These are phyloP conservation scores for Aphelenchoides avenae DNA, from an alignment of 1,140 invertebrate genomes.

Conservation along the genomic window DNA sequence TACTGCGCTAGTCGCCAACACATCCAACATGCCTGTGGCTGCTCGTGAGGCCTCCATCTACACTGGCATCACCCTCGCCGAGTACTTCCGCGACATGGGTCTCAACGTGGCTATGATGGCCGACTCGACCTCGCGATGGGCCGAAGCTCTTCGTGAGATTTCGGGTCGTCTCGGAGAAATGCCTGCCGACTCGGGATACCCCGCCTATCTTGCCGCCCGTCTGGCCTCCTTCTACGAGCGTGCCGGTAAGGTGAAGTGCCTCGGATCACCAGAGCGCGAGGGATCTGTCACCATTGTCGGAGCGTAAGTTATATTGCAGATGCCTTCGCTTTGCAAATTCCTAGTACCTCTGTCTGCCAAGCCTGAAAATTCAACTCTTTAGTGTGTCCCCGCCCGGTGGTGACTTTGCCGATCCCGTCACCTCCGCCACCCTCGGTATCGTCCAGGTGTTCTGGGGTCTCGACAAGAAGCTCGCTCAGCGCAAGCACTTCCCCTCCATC, in stretches of 20 bases:
- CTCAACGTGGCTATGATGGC: conserved; percentile 99
- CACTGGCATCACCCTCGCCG: conserved; percentile 68
- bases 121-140: conserved; percentile 99
- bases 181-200: conserved; percentile 94
- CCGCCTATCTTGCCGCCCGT: conserved; percentile 82
- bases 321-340: too few relatives aligned
- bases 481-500: conserved; percentile 99
- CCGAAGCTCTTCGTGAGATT: conserved; percentile 98
- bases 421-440: conserved; percentile 95
- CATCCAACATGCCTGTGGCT: conserved; percentile 99
- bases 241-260: conserved; percentile 89
- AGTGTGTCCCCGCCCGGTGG: conserved; percentile 95
- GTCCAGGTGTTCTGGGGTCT: conserved; percentile 99
- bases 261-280: conserved; percentile 95
- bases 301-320: conserved; percentile 65
- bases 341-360: too few relatives aligned
- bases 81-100: conserved; percentile 79
- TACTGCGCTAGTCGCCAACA: conserved; percentile 96
- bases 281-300: conserved; percentile 98
- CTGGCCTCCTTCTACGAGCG: conserved; percentile 98
- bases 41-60: conserved; percentile 99
- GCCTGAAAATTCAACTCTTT: too few relatives aligned
- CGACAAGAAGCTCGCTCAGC: conserved; percentile 97
- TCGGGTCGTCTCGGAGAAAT: conserved; percentile 99
- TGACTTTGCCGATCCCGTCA: conserved; percentile 99